These are phyloP conservation scores for Eudemis profundana DNA, from an alignment of 2,888 invertebrate genomes.

Conservation along the genomic window DNA sequence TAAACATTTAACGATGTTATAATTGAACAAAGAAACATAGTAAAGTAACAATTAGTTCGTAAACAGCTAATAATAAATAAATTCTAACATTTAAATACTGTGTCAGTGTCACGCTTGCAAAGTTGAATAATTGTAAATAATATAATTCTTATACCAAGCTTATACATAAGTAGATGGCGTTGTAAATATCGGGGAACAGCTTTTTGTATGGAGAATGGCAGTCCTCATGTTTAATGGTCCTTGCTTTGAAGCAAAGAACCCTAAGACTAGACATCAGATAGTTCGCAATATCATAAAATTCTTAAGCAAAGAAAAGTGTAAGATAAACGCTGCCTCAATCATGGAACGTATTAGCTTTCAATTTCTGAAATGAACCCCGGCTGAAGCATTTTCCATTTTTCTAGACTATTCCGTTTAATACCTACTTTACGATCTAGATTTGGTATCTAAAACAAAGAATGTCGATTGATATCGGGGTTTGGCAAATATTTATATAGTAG, in stretches of 20 bases:
- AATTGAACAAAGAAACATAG: too few relatives aligned
- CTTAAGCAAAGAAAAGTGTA: slow-evolving; percentile 35
- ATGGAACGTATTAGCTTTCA: slow-evolving; percentile 40
- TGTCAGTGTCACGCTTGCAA: too few relatives aligned
- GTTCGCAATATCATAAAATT: slow-evolving; percentile 32
- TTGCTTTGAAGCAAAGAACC: neutral
- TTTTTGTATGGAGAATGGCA: too few relatives aligned
- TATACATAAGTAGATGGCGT: too few relatives aligned
- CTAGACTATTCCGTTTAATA: slow-evolving; percentile 11
- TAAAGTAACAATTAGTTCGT: too few relatives aligned
- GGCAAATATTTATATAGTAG: neutral
- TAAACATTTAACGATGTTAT: too few relatives aligned
- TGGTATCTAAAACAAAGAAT: neutral
- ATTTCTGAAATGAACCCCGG: slow-evolving; percentile 31
- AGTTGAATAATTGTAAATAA: too few relatives aligned
- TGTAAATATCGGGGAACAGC: too few relatives aligned
- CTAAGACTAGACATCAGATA: slow-evolving; percentile 15
- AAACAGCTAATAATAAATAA: too few relatives aligned
- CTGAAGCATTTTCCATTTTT: slow-evolving; percentile 29
- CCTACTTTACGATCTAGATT: neutral
- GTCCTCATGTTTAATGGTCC: too few relatives aligned
- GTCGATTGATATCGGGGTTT: neutral
- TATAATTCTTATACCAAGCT: too few relatives aligned
- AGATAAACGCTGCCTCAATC: slow-evolving; percentile 37
- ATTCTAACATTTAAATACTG: too few relatives aligned